Conservation (phyloP, 2,113 vertebrate genomes). For the Melanostigma gelatinosum region DNA sequence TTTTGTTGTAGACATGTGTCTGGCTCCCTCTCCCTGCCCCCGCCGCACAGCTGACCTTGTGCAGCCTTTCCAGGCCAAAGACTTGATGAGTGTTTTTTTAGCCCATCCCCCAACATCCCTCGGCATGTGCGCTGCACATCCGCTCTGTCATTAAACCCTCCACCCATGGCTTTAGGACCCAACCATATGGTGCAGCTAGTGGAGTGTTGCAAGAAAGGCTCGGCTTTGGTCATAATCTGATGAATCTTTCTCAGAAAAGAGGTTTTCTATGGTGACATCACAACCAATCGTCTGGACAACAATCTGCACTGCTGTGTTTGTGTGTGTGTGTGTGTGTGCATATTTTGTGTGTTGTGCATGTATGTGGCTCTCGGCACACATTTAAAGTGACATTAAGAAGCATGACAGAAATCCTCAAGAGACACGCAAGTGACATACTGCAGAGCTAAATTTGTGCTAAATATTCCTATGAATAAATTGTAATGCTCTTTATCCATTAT, state of each 20-base stretch:
- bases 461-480: not conserved
- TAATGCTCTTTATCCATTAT: not conserved
- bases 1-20: conserved; percentile 77
- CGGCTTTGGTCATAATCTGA: conserved; percentile 74
- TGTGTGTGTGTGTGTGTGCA: conserved; percentile 2
- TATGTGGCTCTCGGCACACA: conserved; percentile 16
- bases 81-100: conserved; percentile 82
- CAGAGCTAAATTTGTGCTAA: conserved; percentile 10
- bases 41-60: conserved; percentile 76
- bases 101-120: conserved; percentile 75
- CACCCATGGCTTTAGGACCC: conserved; percentile 83
- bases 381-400: conserved; percentile 37
- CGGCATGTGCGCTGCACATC: conserved; percentile 76
- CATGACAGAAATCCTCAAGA: conserved; percentile 21
- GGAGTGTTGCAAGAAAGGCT: conserved; percentile 74
- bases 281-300: conserved; percentile 45
- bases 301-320: conserved; percentile 39
- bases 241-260: conserved; percentile 76
- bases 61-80: conserved; percentile 80
- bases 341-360: conserved; percentile 21
- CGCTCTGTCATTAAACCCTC: conserved; percentile 84
- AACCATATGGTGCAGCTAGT: conserved; percentile 81
- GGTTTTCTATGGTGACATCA: conserved; percentile 73
- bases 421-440: not conserved
- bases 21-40: conserved; percentile 65